phyloP scores from a whole-genome alignment of 2,113 vertebrate genomes.

The Hymenochirus boettgeri region DNA sequence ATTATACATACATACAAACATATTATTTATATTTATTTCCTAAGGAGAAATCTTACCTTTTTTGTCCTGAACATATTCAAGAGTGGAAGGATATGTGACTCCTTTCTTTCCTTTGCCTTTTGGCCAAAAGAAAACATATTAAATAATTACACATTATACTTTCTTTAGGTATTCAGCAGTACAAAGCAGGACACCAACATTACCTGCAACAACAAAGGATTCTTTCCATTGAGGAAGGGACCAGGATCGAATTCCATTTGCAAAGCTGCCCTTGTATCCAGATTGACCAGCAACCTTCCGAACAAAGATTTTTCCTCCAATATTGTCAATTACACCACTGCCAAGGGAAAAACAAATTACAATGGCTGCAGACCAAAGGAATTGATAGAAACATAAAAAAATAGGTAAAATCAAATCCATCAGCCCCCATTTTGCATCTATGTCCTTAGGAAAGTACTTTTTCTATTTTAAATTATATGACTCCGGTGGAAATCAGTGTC shows the following conservation, averaged over 20 bases:
- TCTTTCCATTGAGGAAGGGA: conserved; percentile 91
- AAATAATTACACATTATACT: neutral
- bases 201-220: conserved; percentile 89
- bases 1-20: too few species aligned
- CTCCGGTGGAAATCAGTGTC: too few species aligned
- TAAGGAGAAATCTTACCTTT: conserved; percentile 64
- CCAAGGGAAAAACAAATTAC: conserved; percentile 30
- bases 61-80: conserved; percentile 77
- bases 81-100: conserved; percentile 79
- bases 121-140: conserved; percentile 54
- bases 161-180: neutral
- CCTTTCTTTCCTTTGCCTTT: conserved; percentile 88
- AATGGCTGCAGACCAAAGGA: too few species aligned
- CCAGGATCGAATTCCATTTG: conserved; percentile 79
- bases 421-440: too few species aligned
- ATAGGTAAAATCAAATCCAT: too few species aligned
- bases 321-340: conserved; percentile 83
- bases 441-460: too few species aligned
- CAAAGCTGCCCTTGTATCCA: conserved; percentile 80
- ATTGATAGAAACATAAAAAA: too few species aligned
- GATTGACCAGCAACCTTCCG: conserved; percentile 86
- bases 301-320: conserved; percentile 89
- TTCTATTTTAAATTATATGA: too few species aligned
- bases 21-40: too few species aligned
- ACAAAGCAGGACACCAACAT: neutral